Evolutionary conservation across 2,888 invertebrate species (phyloP), one percentile per base, ranked within the genome.

Genomic region (Poecilus cupreus): DNA sequence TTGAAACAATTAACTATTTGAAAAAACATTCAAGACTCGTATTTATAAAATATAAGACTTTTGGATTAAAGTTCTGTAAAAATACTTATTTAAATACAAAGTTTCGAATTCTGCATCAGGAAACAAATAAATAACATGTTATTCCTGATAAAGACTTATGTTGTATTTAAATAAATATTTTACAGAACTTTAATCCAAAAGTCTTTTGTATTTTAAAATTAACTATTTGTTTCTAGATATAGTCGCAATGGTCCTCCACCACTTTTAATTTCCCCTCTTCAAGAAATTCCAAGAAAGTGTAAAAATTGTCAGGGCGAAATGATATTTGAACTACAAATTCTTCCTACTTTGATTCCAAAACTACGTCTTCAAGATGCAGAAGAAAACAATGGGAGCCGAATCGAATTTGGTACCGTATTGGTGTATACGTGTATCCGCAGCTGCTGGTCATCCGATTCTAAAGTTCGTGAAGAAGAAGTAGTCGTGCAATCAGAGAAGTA

Each of bases 371-470:
- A 90, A 16, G 90, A 89, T 37, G 91, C 91, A 82, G 86, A 88
- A 1, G 89, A 91, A 18, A 91, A 91, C 11, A 86, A 88, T 60
- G 88, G 91, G 8, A 85, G 90, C 4, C 91, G 93, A 83, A 89
- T 96, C 49, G 97, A 97, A 88, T 97, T 95, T 88, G 96, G 97
- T 6, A 96, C 96, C n/a, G 94, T 96, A 1, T 89, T 97, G 11
- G 90, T 97, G 13, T 97, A 94, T 87, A 95, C 97, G 0, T 98
- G 97, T 88, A 90, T 92, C 46, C 92, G 93, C 85, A 97, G 96
- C 87, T 97, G 97, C 89, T 97, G 97, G 97, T 92, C 93, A 77
- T 90, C 92, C 0, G 92, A 92, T 2, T 94, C 94, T 85, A 91
- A 90, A 49, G 90, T 92, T 84, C 92, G 94, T 80, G 91, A 92